These are phyloP conservation scores for Bacillus rossius DNA, from an alignment of 1,140 invertebrate species.

Conservation along the genomic window DNA sequence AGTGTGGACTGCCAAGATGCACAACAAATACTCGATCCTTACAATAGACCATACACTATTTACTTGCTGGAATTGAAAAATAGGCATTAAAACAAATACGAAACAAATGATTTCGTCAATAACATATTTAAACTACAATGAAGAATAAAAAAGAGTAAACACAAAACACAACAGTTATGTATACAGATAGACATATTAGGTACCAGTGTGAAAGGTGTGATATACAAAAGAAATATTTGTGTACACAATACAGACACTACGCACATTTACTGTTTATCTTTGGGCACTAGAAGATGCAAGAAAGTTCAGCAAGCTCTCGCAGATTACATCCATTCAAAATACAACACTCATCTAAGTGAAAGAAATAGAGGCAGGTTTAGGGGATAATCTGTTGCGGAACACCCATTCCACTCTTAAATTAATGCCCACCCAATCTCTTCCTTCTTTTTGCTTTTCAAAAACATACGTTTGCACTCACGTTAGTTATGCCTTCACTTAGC, in stretches of 20 bases:
- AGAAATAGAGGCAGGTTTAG: conserved; percentile 8
- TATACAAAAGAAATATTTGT: conserved; percentile 10
- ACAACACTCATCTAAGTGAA: conserved; percentile 23
- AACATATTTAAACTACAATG: conserved; percentile 20
- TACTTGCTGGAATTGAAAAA: conserved; percentile 24
- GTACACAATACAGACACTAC: conserved; percentile 12
- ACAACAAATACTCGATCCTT: conserved; percentile 20
- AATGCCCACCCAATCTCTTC: too few relatives aligned
- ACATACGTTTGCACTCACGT: too few relatives aligned
- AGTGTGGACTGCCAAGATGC: conserved; percentile 9
- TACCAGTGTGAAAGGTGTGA: conserved; percentile 13
- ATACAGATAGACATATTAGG: conserved; percentile 16
- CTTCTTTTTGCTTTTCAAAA: too few relatives aligned
- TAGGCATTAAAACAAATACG: conserved; percentile 22
- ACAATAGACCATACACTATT: conserved; percentile 19
- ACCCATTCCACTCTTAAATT: conserved; percentile 10
- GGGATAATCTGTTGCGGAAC: conserved; percentile 18
- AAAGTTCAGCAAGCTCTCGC: conserved; percentile 21
- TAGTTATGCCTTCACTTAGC: too few relatives aligned
- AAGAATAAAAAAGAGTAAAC: conserved; percentile 17
- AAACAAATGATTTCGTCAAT: conserved; percentile 20
- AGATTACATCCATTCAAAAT: conserved; percentile 22
- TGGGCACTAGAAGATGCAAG: conserved; percentile 20
- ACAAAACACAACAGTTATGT: conserved; percentile 11
- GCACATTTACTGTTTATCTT: conserved; percentile 6